Evolutionary conservation across 2,888 invertebrate species (phyloP), one percentile per base, ranked within the genome.

Genomic region (Stenodema calcarata): DNA sequence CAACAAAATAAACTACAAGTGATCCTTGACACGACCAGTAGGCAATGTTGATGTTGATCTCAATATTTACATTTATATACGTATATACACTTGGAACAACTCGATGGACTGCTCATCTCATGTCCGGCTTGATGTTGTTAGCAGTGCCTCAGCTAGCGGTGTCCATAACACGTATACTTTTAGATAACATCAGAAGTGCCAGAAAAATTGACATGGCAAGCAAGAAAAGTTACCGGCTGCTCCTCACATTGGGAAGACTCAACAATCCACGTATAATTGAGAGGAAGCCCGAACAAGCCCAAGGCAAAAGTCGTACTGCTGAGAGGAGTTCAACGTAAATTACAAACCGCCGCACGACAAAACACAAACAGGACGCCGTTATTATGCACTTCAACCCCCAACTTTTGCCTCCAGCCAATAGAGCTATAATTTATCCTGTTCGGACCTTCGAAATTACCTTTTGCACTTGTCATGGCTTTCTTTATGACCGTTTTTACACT

Each of bases 401-500:
- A 11, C 47, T 14, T 14, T 11, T 14, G 14, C 30, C 70, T 70
- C 30, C 4, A 70, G 70, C 70, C 28, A 11, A 70, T 27, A 30
- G 14, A 23, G 2, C 27, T 27, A 27, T 70, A 70, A 70, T 70
- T 70, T 70, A 27, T 70, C 27, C 30, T 4, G 28, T 70, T 27
- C 16, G 12, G 12, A 27, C 70, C 70, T 70, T 70, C 70, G 27
- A 27, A 70, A 30, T 70, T 30, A 12, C 70, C 30, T 70, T 70
- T 70, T 23, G 27, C 27, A 16, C 70, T 70, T 27, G 30, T 70
- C 18, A 70, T 70, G 70, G 27, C 70, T 70, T 27, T 70, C 70
- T 70, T 70, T 70, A 70, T 30, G 70, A 23, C 70, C 7, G 27
- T 70, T 70, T 70, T 70, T 70, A 70, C 70, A 70, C 70, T 70